A percentile compares a stretch with the other conserved stretches of the same genome.
Conservation (phyloP, 2,888 invertebrate species). For the Anagyrus pseudococci region DNA sequence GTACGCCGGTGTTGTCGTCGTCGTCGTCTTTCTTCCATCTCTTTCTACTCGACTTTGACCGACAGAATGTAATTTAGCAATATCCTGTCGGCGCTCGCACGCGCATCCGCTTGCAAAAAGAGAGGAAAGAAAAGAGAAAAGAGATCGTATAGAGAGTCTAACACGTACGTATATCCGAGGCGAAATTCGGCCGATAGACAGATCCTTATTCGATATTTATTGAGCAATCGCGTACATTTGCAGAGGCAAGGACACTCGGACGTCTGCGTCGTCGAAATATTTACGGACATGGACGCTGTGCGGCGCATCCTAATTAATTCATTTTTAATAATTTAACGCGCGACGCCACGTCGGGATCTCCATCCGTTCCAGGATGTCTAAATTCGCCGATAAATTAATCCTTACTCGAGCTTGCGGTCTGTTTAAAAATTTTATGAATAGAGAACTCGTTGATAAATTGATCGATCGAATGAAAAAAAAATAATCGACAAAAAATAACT, state of each 20-base stretch:
- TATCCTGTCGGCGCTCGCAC: slow-evolving; percentile 21
- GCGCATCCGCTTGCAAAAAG: background rate
- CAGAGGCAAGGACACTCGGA: slow-evolving; percentile 14
- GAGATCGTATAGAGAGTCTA: background rate
- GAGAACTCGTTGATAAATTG: too few relatives aligned
- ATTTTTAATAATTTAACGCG: too few relatives aligned
- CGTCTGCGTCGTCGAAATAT: background rate
- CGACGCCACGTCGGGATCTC: too few relatives aligned
- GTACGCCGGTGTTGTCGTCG: too few relatives aligned
- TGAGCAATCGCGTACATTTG: background rate
- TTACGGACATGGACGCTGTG: too few relatives aligned
- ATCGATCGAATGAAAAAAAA: too few relatives aligned
- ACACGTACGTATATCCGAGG: background rate
- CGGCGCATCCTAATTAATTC: too few relatives aligned
- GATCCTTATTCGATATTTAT: slow-evolving; percentile 25
- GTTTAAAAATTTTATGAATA: too few relatives aligned
- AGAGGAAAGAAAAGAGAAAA: background rate
- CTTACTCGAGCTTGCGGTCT: too few relatives aligned
- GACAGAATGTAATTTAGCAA: slow-evolving; percentile 25
- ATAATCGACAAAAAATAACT: too few relatives aligned
- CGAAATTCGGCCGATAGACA: slow-evolving; percentile 20
- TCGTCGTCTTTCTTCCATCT: background rate
- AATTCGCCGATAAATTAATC: too few relatives aligned
- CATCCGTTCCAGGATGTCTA: too few relatives aligned
- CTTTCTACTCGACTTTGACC: slow-evolving; percentile 10